Evolutionary conservation across 2,797 vertebrate genomes (phyloP), one percentile per base, ranked within the genome.

Genomic region (Percopsis omiscomaycus): DNA sequence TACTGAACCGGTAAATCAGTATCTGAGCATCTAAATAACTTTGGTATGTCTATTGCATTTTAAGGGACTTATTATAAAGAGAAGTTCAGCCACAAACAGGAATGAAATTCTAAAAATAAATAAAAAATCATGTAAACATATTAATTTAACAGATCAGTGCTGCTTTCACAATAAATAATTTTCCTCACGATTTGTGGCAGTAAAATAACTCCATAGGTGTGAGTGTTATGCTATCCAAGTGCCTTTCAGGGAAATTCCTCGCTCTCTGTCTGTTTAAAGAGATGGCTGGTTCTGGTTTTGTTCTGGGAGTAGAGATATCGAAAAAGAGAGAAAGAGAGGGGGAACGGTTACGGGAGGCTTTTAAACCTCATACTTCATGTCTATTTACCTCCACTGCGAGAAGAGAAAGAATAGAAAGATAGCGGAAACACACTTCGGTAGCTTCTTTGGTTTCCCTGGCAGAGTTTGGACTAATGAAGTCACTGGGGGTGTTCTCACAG

Each of bases 391-490:
- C 81, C 76, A 63, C 63, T 56, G 58, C 82, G 81, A 80, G 59
- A 69, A 68, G 68, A 73, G 55, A 74, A 68, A 77, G 80, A 78
- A 73, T 27, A 78, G 55, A 51, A 79, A 75, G 59, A 78, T 30
- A 13, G 68, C 13, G 27, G 52, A 58, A 47, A 47, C 46, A 77
- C 77, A 68, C 71, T 66, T 70, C 70, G 55, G 81, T 71, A 82
- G 84, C 82, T 84, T 76, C 79, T 84, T 73, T 61, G 77, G 82
- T 85, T 85, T 89, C 82, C 79, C 84, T 86, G 68, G 82, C 73
- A 84, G 74, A 84, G 70, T 55, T 66, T 74, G 79, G 74, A 84
- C 86, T 90, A 91, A 91, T 90, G 86, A 91, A 87, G 84, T 84
- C 87, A 90, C 84, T 37, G 82, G 71, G 89, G 89, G 63, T 82